Base-by-base conservation (phyloP, 2,797 vertebrate species). In the Echeneis naucrates region DNA sequence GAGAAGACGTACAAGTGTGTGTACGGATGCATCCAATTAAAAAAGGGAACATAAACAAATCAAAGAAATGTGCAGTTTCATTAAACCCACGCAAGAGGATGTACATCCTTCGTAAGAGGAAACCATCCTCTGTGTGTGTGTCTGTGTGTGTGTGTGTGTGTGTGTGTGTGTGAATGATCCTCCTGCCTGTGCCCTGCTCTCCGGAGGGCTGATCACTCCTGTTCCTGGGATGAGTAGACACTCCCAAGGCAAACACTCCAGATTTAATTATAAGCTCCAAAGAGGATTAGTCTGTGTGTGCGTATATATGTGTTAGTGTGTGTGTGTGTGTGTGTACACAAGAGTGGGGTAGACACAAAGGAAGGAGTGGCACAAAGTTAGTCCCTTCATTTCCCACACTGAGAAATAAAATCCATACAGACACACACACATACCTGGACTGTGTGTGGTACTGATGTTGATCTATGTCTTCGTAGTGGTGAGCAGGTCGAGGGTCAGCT, bases 231-330 rank as follows among this genome's bases (percentile, higher is more conserved):
- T 92, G 90, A 92, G 91, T 86, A 89, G 90, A 92, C 89, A 81
- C 90, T 93, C 92, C 86, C 90, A 92, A 92, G 85, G 89, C 92
- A 94, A 94, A 94, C 91, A 93, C 92, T 94, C 89, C 77, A 93
- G 91, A 95, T 94, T 95, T 95, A 95, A 94, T 94, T 94, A 92
- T 90, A 84, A 90, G 87, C 92, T 90, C 92, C 88, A 93, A 94
- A 93, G 92, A 92, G 91, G 92, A 94, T 95, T 94, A 94, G 86
- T 78, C 65, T 85, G 77, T 58, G 78, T 78, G 84, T 63, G 72
- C 68, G 53, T 75, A 79, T 75, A 79, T 55, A 75, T 68, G 73
- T 37, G 68, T 65, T 47, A 64, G 59, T 66, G 56, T 60, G 63
- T 66, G 72, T 68, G 61, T 68, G 61, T 30, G 51, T 42, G 59